phyloP scores from a whole-genome alignment of 2,888 invertebrate species.

The Schizaphis graminum region DNA sequence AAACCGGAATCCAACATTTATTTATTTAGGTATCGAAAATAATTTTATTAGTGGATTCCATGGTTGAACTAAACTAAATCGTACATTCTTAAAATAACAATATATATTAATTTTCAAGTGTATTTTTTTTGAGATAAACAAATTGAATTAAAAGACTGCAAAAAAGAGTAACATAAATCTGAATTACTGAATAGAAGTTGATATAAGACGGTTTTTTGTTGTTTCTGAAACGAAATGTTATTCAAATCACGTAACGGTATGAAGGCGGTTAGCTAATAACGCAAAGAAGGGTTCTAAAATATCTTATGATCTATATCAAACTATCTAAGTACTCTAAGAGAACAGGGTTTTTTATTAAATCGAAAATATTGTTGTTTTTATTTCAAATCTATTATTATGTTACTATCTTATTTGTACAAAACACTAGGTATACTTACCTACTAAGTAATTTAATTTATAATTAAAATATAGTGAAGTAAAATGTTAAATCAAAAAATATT shows the following conservation, averaged over 20 bases:
- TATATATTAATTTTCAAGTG: neutral
- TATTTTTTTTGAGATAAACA: conserved; percentile 15
- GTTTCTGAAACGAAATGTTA: neutral
- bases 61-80: neutral
- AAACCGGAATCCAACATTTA: neutral
- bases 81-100: neutral
- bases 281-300: conserved; percentile 20
- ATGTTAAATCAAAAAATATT: neutral
- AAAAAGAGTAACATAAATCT: conserved; percentile 11
- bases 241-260: conserved; percentile 21
- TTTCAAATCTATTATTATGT: neutral
- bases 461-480: neutral
- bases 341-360: neutral
- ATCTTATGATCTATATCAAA: conserved; percentile 22
- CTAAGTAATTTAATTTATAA: neutral
- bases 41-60: neutral
- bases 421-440: neutral
- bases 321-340: neutral
- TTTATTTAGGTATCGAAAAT: neutral
- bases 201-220: conserved; percentile 33
- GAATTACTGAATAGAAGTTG: conserved; percentile 31
- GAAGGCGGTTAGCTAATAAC: neutral
- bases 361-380: neutral
- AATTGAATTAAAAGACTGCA: neutral
- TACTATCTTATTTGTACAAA: neutral